These are phyloP conservation scores for Tragopan temminckii DNA, from an alignment of 2,797 vertebrate species.

Conservation along the genomic window DNA sequence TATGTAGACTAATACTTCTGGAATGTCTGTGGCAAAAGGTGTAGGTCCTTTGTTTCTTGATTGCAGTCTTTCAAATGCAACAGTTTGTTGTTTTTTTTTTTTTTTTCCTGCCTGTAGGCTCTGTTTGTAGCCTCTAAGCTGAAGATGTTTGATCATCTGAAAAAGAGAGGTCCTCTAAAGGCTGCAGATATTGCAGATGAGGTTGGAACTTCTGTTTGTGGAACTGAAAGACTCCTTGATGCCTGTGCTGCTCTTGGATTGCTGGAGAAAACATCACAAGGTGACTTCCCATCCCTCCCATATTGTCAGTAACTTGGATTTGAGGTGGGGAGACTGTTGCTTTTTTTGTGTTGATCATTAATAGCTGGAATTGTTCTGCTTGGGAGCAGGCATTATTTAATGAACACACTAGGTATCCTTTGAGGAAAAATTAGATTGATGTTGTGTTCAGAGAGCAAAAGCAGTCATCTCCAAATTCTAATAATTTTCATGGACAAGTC, in stretches of 20 bases:
- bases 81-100: too few species aligned
- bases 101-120: constrained; percentile 77
- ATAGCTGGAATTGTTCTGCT: neutral
- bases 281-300: constrained; percentile 16
- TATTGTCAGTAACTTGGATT: neutral
- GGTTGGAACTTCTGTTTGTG: constrained; percentile 80
- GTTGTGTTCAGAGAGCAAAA: neutral
- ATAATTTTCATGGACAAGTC: neutral
- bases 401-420: neutral
- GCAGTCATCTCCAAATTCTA: neutral
- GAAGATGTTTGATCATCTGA: constrained; percentile 89
- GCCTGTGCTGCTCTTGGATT: constrained; percentile 88
- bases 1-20: neutral
- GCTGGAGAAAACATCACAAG: constrained; percentile 76
- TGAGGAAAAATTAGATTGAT: neutral
- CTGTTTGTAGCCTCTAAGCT: constrained; percentile 90
- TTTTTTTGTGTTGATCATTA: neutral
- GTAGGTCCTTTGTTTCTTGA: neutral
- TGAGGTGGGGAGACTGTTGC: neutral
- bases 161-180: constrained; percentile 68
- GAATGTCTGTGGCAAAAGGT: neutral
- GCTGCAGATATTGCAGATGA: constrained; percentile 82
- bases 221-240: constrained; percentile 88
- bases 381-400: neutral
- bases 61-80: neutral